These are phyloP conservation scores for Hippocampus kuda DNA, from an alignment of 2,797 vertebrate genomes.

Conservation along the genomic window DNA sequence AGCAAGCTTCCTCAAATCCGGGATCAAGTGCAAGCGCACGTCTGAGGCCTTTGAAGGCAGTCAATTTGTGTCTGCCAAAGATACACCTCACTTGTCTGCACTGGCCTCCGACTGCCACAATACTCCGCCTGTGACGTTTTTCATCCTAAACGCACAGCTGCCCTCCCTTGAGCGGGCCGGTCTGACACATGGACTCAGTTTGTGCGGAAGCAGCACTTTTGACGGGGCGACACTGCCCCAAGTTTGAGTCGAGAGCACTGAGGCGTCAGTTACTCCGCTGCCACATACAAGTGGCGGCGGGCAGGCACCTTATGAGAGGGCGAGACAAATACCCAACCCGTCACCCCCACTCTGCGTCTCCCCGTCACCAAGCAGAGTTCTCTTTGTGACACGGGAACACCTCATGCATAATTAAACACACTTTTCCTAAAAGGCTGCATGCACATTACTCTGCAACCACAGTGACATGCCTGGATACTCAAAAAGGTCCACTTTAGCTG, in stretches of 20 bases:
- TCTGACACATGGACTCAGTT: slow-evolving; percentile 35
- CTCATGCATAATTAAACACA: slow-evolving; percentile 71
- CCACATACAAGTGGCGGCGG: slow-evolving; percentile 18
- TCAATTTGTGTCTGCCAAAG: slow-evolving; percentile 33
- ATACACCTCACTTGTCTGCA: slow-evolving; percentile 42
- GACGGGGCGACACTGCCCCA: slow-evolving; percentile 53
- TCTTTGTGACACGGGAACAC: slow-evolving; percentile 56
- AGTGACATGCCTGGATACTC: slow-evolving; percentile 52
- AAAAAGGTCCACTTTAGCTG: slow-evolving; percentile 56
- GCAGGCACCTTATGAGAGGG: slow-evolving; percentile 33
- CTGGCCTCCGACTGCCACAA: slow-evolving; percentile 34
- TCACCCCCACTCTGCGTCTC: slow-evolving; percentile 9
- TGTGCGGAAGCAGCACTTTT: slow-evolving; percentile 43
- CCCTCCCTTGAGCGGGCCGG: slow-evolving; percentile 14
- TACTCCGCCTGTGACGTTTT: slow-evolving; percentile 15
- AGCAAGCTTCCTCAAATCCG: slow-evolving; percentile 7
- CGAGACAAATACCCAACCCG: slow-evolving; percentile 23
- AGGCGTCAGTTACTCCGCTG: slow-evolving; percentile 41
- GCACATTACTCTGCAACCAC: slow-evolving; percentile 61
- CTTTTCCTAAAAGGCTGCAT: slow-evolving; percentile 68
- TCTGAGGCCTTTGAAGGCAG: slow-evolving; percentile 43
- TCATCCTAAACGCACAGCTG: slow-evolving; percentile 6
- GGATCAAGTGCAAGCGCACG: slow-evolving; percentile 25
- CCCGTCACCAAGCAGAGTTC: slow-evolving; percentile 43
- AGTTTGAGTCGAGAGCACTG: slow-evolving; percentile 45